Evolutionary conservation across 1,140 invertebrate species (phyloP), one percentile per base, ranked within the genome.

Genomic region (Akabosia matsudoensis): DNA sequence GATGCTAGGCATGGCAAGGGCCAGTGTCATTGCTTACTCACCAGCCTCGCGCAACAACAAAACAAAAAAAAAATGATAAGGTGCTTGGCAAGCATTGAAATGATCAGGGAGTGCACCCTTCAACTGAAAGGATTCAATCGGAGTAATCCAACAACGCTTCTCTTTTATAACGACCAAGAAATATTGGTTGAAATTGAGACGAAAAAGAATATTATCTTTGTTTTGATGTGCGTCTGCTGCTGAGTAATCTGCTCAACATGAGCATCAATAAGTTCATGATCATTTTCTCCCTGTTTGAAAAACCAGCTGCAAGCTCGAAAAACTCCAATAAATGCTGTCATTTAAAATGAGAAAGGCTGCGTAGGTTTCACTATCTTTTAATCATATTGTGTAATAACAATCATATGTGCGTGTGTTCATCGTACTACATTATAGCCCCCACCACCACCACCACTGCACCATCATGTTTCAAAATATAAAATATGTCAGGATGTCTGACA

Each of bases 201-300:
- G 61, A 67, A 67, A 67, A 67, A 22, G 2, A 67, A 16, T 61
- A 61, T 61, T 61, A 67, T 67, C 61, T 67, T 67, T 67, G 61
- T 56, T 56, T 16, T 61, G 54, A n/a, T n/a, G 54, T 61, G 54
- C 14, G 54, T 61, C 37, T n/a, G 18, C 37, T 45, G 37, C 37
- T 45, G 37, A 45, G 37, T 45, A 45, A 45, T 45, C 7, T 45
- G 18, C 37, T 45, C 7, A 45, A 45, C 37, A 45, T 45, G 37
- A 45, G 37, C 37, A 45, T 45, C 37, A 10, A 7, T 45, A n/a
- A 10, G 37, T 45, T 10, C 18, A 45, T 10, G 37, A 45, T 45
- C 37, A 45, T 45, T n/a, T n/a, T n/a, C 37, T 45, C 37, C 18
- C 37, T 45, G 37, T 45, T 45, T 45, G 37, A 45, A 45, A n/a